A percentile compares a stretch with the other conserved stretches of the same genome.
Conservation (phyloP, 2,888 invertebrate species). For the Maniola hyperantus region DNA sequence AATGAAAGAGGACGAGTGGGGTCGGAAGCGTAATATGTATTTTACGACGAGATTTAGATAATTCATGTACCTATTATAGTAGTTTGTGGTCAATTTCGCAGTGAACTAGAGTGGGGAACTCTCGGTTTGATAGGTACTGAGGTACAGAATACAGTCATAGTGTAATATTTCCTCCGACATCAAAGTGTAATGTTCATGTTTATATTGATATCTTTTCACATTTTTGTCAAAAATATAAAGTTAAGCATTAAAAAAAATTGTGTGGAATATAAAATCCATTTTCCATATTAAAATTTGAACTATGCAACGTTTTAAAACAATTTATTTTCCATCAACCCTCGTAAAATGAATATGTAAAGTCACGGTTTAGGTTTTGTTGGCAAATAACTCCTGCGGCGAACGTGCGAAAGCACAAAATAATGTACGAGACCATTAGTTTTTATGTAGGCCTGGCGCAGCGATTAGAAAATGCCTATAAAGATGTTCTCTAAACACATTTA, state of each 20-base stretch:
- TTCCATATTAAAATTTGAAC: conserved; percentile 5
- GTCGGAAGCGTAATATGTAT: background rate
- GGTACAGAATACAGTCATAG: no score
- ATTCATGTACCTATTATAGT: no score
- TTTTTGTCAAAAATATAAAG: no score
- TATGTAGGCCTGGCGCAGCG: conserved; percentile 52
- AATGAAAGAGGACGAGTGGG: background rate
- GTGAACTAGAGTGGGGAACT: no score
- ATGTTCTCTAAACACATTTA: background rate
- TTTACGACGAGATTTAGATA: background rate
- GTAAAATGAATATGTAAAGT: conserved; percentile 16
- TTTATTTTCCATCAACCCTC: conserved; percentile 34
- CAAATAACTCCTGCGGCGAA: conserved; percentile 17
- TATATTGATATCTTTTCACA: no score
- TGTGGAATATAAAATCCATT: background rate
- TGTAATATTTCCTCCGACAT: no score
- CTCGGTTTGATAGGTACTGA: no score
- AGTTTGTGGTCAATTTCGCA: no score
- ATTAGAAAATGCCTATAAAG: conserved; percentile 40
- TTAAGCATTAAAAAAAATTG: no score
- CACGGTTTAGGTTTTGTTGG: conserved; percentile 17
- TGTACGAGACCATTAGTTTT: conserved; percentile 50
- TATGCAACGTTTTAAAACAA: background rate
- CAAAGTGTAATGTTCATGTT: no score
- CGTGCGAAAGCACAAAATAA: conserved; percentile 31